These are phyloP conservation scores for Caenorhabditis doughertyi DNA, from an alignment of 2,888 invertebrate genomes.

Conservation along the genomic window DNA sequence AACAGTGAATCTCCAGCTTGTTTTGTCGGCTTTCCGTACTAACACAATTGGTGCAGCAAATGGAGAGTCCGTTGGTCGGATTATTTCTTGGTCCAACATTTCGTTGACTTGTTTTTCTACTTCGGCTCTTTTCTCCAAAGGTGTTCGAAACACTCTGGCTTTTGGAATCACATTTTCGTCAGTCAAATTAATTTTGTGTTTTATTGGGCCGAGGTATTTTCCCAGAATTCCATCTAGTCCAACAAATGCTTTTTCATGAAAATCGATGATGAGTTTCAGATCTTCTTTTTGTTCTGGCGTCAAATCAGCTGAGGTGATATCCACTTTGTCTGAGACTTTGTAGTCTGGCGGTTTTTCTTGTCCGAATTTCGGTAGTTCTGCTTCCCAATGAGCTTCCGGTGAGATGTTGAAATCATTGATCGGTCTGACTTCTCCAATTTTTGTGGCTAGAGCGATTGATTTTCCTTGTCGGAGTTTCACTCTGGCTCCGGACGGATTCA, in stretches of 20 bases:
- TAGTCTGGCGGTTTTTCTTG: neutral
- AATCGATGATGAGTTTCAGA: too few species aligned
- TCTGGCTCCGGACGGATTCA: neutral
- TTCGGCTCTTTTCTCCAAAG: constrained; percentile 28
- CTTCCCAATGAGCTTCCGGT: constrained; percentile 21
- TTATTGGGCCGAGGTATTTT: neutral
- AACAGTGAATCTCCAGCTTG: constrained; percentile 1
- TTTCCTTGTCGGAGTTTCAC: neutral
- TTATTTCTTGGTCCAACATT: constrained; percentile 2
- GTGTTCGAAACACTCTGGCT: neutral
- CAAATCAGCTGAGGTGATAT: neutral
- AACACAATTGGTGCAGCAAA: too few species aligned
- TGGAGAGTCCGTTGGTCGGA: constrained; percentile 6
- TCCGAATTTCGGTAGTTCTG: neutral
- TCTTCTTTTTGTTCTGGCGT: constrained; percentile 12
- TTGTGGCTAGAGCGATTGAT: neutral
- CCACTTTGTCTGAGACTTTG: constrained; percentile 17
- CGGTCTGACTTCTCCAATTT: neutral
- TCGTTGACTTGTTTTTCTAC: too few species aligned
- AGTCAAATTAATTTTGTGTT: neutral
- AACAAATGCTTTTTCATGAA: constrained; percentile 39
- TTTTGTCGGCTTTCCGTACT: too few species aligned
- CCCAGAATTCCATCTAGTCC: constrained; percentile 49
- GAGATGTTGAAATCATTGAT: neutral
- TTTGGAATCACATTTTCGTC: constrained; percentile 17